Evolutionary conservation across 2,888 invertebrate genomes (phyloP).

Genomic region (Leptothorax acervorum): DNA sequence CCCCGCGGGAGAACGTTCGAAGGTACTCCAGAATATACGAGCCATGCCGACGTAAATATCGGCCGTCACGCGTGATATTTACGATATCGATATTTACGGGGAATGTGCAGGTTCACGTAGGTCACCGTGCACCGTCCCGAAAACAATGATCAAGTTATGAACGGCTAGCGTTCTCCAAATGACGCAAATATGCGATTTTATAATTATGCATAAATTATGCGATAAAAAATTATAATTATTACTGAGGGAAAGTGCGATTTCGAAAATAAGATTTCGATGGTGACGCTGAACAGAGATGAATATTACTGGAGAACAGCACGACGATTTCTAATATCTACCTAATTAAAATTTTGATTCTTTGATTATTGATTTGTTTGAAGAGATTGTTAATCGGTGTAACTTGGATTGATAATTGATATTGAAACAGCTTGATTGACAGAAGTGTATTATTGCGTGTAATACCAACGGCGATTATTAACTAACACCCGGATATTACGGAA

Average conservation of each 20-base stretch:
- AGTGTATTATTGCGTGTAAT: slow-evolving; percentile 5
- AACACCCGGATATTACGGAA: slow-evolving; percentile 11
- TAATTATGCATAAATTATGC: background rate
- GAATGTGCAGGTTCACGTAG: slow-evolving; percentile 49
- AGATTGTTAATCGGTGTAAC: background rate
- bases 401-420: background rate
- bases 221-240: background rate
- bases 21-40: slow-evolving; percentile 59
- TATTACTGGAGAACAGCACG: background rate
- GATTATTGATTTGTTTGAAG: background rate
- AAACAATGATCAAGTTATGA: slow-evolving; percentile 56
- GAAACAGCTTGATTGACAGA: background rate
- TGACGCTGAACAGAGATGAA: background rate
- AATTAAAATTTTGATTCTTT: background rate
- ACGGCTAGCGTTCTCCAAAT: background rate
- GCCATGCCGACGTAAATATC: slow-evolving; percentile 65
- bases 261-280: background rate
- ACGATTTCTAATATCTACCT: background rate
- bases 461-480: background rate
- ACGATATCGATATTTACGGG: slow-evolving; percentile 59
- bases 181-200: background rate
- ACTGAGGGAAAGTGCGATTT: background rate
- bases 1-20: slow-evolving; percentile 50
- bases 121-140: slow-evolving; percentile 15
- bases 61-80: slow-evolving; percentile 62